phyloP scores from a whole-genome alignment of 1,140 invertebrate genomes.

The Neodiprion virginianus region DNA sequence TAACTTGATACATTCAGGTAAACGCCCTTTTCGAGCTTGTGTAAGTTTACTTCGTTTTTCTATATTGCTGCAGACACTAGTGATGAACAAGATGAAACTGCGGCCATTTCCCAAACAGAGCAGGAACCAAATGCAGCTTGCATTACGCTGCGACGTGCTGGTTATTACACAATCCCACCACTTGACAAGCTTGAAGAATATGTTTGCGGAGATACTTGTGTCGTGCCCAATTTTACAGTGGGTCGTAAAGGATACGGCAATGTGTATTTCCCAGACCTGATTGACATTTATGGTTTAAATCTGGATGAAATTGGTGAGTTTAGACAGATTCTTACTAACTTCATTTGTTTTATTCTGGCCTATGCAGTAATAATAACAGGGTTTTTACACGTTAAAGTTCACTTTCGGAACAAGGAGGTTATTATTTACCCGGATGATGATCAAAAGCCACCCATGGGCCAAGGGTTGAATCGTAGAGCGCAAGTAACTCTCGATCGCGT shows the following conservation, averaged over 20 bases:
- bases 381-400: conserved; percentile 51
- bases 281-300: conserved; percentile 89
- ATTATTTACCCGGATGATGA: conserved; percentile 76
- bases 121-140: conserved; percentile 66
- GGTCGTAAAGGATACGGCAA: conserved; percentile 92
- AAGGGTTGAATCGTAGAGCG: conserved; percentile 89
- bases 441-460: conserved; percentile 78
- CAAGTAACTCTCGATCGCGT: conserved; percentile 93
- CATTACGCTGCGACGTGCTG: conserved; percentile 71
- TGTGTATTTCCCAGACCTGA: conserved; percentile 85
- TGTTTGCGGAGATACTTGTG: conserved; percentile 73
- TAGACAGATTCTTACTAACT: neutral
- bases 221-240: conserved; percentile 90
- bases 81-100: conserved; percentile 45
- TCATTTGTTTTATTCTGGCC: conserved; percentile 16
- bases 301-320: conserved; percentile 81
- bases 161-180: conserved; percentile 79
- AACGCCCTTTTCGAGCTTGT: neutral
- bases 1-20: neutral
- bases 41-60: conserved; percentile 8
- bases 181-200: conserved; percentile 68
- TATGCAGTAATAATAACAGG: neutral
- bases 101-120: conserved; percentile 45
- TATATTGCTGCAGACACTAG: conserved; percentile 37
- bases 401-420: conserved; percentile 80